Conservation (phyloP, 1,140 invertebrate genomes). For the Maconellicoccus hirsutus region DNA sequence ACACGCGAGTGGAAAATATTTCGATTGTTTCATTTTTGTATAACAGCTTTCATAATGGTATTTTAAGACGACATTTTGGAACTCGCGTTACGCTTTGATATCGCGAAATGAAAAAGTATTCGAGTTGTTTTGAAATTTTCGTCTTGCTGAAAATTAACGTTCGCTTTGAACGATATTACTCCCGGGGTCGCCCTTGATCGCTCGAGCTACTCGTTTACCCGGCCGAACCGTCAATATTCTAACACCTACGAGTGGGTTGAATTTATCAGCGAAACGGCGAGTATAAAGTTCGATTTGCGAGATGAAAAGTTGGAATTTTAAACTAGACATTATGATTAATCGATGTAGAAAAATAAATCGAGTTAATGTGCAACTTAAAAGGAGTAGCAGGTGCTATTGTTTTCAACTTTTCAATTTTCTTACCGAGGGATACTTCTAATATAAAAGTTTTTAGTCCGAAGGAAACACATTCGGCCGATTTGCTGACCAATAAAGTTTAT, state of each 20-base stretch:
- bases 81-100: too few relatives aligned
- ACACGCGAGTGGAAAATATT: too few relatives aligned
- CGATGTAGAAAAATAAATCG: constrained; percentile 15
- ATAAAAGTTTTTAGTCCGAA: constrained; percentile 14
- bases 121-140: too few relatives aligned
- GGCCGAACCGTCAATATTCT: too few relatives aligned
- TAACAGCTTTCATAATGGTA: too few relatives aligned
- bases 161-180: too few relatives aligned
- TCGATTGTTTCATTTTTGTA: too few relatives aligned
- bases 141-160: too few relatives aligned
- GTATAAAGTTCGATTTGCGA: background rate
- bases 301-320: constrained; percentile 18
- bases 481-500: constrained; percentile 20
- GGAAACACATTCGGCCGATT: constrained; percentile 15
- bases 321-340: constrained; percentile 15
- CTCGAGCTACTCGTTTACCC: too few relatives aligned
- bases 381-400: constrained; percentile 17
- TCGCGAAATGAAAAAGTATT: too few relatives aligned
- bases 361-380: constrained; percentile 1
- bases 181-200: too few relatives aligned
- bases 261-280: background rate
- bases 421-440: background rate
- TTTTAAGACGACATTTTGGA: too few relatives aligned
- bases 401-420: constrained; percentile 19
- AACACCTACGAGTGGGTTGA: background rate